Evolutionary conservation across 1,140 invertebrate genomes (phyloP), one percentile per base, ranked within the genome.

Genomic region (Leptinotarsa lineolata): DNA sequence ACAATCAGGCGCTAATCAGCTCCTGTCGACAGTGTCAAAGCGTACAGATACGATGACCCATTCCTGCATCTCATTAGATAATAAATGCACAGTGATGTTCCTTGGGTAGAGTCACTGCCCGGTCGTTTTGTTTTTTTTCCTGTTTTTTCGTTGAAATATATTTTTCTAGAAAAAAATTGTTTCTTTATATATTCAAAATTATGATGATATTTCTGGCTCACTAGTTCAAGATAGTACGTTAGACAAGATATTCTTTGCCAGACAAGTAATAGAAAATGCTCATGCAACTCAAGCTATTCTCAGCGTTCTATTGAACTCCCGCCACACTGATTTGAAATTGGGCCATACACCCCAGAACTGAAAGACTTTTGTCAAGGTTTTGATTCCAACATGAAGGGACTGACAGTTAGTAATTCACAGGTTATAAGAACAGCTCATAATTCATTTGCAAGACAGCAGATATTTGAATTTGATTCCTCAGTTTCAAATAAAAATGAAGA

Each of bases 281-380:
- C 99, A 98, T 89, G 98, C 98, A 2, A 99, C 97, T 12, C 98
- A 99, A 88, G 98, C 98, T 4, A 97, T 99, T 72, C 86, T 99
- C 20, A 99, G 96, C 85, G 89, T 99, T 69, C 85, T 99, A 39
- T 84, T 99, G 65, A 99, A 99, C 85, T 92, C 94, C 79, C 90
- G 92, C 74, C 94, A 97, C 84, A 80, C 90, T 45, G 96, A 99
- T 85, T 86, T 99, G 64, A 87, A 92, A 68, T 85, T 99, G 46
- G 97, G 98, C 1, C 86, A 89, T n/a, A n/a, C n/a, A 97, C 95
- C 30, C 87, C 89, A 16, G 92, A 95, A 74, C 93, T 99, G 68
- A 97, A 96, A 85, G 96, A 97, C 77, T 99, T 99, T 84, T 95
- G 94, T 80, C 91, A 93, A 82, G 91, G 90, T 44, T 98, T 99